Evolutionary conservation across 2,113 vertebrate genomes (phyloP).

Genomic region (Octodon degus): DNA sequence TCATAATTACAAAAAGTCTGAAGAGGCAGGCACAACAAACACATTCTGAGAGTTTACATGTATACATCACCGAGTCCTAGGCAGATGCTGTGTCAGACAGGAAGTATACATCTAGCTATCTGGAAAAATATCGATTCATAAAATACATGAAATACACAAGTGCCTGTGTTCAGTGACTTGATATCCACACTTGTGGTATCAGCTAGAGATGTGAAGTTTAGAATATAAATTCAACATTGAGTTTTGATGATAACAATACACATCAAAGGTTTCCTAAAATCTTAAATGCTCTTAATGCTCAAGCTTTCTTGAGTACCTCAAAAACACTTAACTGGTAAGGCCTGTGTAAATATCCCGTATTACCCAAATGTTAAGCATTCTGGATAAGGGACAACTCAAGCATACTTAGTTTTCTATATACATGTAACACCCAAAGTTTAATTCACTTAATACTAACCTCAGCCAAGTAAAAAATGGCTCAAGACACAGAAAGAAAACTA

Average conservation of each 20-base stretch:
- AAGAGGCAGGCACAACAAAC: not conserved
- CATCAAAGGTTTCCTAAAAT: not conserved
- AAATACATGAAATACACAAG: not conserved
- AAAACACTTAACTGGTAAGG: not conserved
- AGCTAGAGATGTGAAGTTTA: not conserved
- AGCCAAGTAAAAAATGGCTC: constrained; percentile 41
- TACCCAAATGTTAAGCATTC: not conserved
- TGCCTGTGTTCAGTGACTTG: not conserved
- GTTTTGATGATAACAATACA: constrained; percentile 6
- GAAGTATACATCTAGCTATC: not conserved
- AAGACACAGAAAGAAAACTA: not conserved
- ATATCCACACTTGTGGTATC: not conserved
- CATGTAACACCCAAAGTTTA: not conserved
- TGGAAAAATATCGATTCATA: not conserved
- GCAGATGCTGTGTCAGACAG: not conserved
- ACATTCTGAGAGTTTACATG: not conserved
- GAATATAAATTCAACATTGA: constrained; percentile 1
- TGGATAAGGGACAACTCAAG: not conserved
- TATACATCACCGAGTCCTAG: not conserved
- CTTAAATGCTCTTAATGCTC: not conserved
- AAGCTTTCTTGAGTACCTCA: not conserved
- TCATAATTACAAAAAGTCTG: not conserved
- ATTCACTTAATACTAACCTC: not conserved
- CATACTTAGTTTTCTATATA: constrained; percentile 7
- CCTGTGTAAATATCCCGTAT: not conserved